Conservation (phyloP, 2,888 invertebrate genomes). For the Phoronis australis region DNA sequence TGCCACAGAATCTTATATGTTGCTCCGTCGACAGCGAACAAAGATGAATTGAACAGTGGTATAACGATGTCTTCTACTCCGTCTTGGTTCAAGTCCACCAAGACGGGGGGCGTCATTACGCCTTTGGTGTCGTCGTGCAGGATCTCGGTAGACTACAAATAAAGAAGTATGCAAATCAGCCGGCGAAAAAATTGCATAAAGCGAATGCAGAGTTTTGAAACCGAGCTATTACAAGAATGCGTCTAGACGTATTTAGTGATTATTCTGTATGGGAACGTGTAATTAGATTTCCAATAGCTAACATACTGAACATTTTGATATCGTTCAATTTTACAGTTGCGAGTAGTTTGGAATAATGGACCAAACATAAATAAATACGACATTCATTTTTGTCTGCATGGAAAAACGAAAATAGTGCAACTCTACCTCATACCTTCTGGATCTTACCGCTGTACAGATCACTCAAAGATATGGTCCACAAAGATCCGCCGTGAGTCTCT, state of each 20-base stretch:
- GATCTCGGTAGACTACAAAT: too few relatives aligned
- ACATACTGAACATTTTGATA: too few relatives aligned
- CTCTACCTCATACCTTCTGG: slow-evolving; percentile 49
- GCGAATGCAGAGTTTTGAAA: too few relatives aligned
- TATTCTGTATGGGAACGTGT: too few relatives aligned
- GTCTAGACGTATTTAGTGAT: too few relatives aligned
- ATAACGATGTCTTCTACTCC: slow-evolving; percentile 67
- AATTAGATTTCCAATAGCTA: too few relatives aligned
- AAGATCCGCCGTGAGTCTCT: slow-evolving; percentile 66
- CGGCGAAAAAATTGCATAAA: neutral
- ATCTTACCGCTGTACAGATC: slow-evolving; percentile 51
- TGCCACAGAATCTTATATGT: slow-evolving; percentile 70
- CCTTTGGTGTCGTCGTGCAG: slow-evolving; percentile 61
- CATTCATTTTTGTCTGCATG: too few relatives aligned
- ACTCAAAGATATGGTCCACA: slow-evolving; percentile 63
- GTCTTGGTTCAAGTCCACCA: slow-evolving; percentile 70
- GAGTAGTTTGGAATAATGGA: too few relatives aligned
- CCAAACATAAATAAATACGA: too few relatives aligned
- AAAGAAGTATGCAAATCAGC: slow-evolving; percentile 59
- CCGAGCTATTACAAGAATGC: too few relatives aligned
- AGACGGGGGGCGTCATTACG: slow-evolving; percentile 61
- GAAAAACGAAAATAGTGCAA: too few relatives aligned
- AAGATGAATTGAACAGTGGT: slow-evolving; percentile 67
- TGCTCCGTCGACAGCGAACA: slow-evolving; percentile 68
- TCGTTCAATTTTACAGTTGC: too few relatives aligned